Evolutionary conservation across 2,797 vertebrate genomes (phyloP).

Genomic region (Onychomys torridus): DNA sequence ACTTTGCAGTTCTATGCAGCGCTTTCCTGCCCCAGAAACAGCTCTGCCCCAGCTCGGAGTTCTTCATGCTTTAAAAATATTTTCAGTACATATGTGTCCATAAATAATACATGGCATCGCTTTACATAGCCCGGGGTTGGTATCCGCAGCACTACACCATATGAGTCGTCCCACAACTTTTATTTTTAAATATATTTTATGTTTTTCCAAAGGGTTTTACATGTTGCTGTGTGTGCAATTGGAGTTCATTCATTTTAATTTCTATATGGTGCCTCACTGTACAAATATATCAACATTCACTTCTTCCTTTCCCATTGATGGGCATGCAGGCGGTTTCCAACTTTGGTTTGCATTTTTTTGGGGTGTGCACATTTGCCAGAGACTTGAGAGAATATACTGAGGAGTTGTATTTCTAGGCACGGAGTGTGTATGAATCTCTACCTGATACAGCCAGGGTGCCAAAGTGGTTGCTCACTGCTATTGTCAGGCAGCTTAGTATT

Average conservation of each 20-base stretch:
- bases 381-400: constrained; percentile 56
- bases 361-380: constrained; percentile 61
- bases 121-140: constrained; percentile 80
- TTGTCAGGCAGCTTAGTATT: constrained; percentile 75
- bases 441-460: constrained; percentile 45
- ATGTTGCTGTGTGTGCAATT: constrained; percentile 72
- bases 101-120: constrained; percentile 84
- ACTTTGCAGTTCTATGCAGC: constrained; percentile 43
- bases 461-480: constrained; percentile 63
- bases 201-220: constrained; percentile 49
- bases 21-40: constrained; percentile 72
- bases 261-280: constrained; percentile 75
- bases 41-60: constrained; percentile 50
- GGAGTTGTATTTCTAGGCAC: constrained; percentile 70
- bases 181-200: constrained; percentile 81
- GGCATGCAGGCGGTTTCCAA: constrained; percentile 57
- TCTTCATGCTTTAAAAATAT: constrained; percentile 81
- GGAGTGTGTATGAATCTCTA: constrained; percentile 55
- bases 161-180: constrained; percentile 77
- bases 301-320: constrained; percentile 66
- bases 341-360: constrained; percentile 57
- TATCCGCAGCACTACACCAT: constrained; percentile 65
- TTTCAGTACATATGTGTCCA: constrained; percentile 84
- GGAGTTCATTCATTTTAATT: constrained; percentile 82
- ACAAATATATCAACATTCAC: constrained; percentile 66